phyloP scores from a whole-genome alignment of 2,113 vertebrate genomes.

The Pseudorasbora parva region DNA sequence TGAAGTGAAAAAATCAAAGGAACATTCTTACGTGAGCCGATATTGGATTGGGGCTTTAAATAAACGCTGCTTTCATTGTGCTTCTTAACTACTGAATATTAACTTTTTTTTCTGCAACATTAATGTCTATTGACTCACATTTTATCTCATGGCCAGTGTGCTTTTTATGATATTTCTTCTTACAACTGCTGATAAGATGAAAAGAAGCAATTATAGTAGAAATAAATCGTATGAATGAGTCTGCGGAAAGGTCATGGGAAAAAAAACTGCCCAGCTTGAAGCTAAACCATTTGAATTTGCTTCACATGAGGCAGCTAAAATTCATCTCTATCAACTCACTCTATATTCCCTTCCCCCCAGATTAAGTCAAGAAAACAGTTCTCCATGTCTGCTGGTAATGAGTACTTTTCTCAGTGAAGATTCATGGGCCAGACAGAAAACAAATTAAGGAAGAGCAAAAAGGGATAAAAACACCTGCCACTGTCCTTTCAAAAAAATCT shows the following conservation, averaged over 20 bases:
- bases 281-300: slow-evolving; percentile 6
- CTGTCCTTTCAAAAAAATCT: slow-evolving; percentile 1
- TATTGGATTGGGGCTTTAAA: background rate
- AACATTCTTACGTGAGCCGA: background rate
- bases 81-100: slow-evolving; percentile 35
- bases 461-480: background rate
- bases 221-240: slow-evolving; percentile 18
- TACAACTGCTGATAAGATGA: slow-evolving; percentile 20
- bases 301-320: slow-evolving; percentile 6
- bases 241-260: background rate
- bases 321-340: background rate
- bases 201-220: slow-evolving; percentile 35
- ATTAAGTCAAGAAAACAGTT: slow-evolving; percentile 16
- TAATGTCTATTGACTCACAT: background rate
- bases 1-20: slow-evolving; percentile 49
- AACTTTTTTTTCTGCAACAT: background rate
- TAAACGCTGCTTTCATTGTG: slow-evolving; percentile 9
- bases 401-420: background rate
- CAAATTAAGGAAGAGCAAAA: background rate
- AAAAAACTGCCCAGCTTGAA: background rate
- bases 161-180: slow-evolving; percentile 9
- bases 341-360: background rate
- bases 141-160: slow-evolving; percentile 11
- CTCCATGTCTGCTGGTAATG: background rate
- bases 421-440: background rate